Percentiles rank a stretch among this genome's conserved stretches.
These are phyloP conservation scores for Lasioglossum leucozonium DNA, from an alignment of 2,888 invertebrate species.

Conservation along the genomic window DNA sequence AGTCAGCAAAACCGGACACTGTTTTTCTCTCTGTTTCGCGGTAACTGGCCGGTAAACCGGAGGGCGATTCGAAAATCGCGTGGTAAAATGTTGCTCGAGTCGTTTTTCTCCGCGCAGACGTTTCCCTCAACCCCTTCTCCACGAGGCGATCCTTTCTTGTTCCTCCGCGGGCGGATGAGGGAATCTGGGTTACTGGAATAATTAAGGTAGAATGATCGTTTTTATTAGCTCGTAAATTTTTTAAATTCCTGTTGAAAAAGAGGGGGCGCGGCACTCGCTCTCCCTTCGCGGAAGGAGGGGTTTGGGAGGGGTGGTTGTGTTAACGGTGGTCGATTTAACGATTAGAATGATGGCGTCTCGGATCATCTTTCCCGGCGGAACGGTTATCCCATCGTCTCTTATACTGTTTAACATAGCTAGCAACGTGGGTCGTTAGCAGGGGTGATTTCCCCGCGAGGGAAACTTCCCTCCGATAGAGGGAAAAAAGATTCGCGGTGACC, in stretches of 20 bases:
- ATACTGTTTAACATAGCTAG: conserved; percentile 3
- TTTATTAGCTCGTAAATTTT: conserved; percentile 60
- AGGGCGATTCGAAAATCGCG: not conserved
- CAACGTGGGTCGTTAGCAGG: not conserved
- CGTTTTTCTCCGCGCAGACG: not conserved
- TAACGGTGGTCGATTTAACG: conserved; percentile 33
- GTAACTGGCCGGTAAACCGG: not conserved
- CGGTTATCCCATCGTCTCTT: not conserved
- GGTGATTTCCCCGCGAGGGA: not conserved
- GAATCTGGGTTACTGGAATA: conserved; percentile 58
- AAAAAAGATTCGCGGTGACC: not conserved
- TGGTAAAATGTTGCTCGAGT: not conserved
- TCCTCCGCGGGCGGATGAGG: conserved; percentile 25
- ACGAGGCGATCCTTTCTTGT: not conserved
- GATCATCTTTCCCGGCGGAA: not conserved
- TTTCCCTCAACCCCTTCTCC: not conserved
- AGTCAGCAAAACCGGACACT: not conserved
- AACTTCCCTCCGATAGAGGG: not conserved
- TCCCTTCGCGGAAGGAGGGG: not conserved
- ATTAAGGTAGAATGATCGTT: conserved; percentile 63
- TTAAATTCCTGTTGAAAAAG: conserved; percentile 42
- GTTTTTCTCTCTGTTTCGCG: not conserved
- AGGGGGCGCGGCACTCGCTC: not conserved
- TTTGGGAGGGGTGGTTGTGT: not conserved
- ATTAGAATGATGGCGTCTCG: conserved; percentile 13